These are phyloP conservation scores for Dromaius novaehollandiae DNA, from an alignment of 2,113 vertebrate genomes.

Conservation along the genomic window DNA sequence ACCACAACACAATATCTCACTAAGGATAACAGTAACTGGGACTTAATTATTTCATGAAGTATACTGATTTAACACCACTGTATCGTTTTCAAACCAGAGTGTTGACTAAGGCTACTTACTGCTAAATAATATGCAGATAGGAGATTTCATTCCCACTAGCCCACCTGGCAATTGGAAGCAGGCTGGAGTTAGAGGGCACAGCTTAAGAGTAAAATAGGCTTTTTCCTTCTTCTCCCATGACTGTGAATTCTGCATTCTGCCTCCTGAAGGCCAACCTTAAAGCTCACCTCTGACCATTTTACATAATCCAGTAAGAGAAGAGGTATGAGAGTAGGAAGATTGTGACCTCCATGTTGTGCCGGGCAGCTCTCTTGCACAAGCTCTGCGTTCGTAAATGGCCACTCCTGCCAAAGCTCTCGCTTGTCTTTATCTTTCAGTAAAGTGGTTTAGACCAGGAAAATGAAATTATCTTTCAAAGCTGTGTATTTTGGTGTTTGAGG, in stretches of 20 bases:
- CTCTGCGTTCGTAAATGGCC: neutral
- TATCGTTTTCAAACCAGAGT: neutral
- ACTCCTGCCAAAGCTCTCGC: neutral
- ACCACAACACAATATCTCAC: neutral
- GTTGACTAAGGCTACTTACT: neutral
- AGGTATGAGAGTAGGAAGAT: neutral
- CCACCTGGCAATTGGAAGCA: neutral
- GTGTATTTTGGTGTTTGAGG: neutral
- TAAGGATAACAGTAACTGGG: neutral
- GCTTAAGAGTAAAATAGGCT: neutral
- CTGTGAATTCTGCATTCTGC: fast-evolving
- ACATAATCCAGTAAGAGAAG: neutral
- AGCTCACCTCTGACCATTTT: neutral
- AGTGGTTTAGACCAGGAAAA: neutral
- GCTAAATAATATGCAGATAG: neutral
- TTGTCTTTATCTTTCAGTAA: neutral
- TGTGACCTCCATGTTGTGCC: fast-evolving
- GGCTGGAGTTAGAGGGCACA: neutral
- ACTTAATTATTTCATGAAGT: neutral
- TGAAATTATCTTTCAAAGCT: neutral
- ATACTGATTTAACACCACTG: neutral
- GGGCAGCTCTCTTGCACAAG: neutral
- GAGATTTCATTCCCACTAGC: neutral
- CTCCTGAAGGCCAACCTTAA: neutral
- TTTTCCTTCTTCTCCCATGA: neutral